A percentile compares a stretch with the other conserved stretches of the same genome.
phyloP scores from a whole-genome alignment of 1,140 invertebrate genomes.

The Episyrphus balteatus region DNA sequence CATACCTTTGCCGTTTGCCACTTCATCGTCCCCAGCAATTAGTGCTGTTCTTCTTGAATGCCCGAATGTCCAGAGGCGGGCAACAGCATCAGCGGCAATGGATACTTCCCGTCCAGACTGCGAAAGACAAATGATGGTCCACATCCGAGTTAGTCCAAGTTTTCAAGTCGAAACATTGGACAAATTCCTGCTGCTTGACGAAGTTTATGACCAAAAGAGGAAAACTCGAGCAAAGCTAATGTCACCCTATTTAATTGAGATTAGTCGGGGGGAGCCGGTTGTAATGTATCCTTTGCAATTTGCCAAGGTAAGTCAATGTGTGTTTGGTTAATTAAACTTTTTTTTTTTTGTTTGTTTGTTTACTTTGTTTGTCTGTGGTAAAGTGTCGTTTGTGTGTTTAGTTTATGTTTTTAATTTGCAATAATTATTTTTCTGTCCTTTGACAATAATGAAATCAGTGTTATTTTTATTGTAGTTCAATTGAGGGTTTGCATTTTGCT shows the following conservation, averaged over 20 bases:
- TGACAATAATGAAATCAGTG: no score
- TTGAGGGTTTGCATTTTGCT: no score
- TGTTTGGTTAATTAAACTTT: background rate
- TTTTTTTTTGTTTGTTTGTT: background rate
- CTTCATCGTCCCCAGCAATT: slow-evolving; percentile 1
- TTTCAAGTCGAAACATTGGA: slow-evolving; percentile 4
- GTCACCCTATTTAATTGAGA: slow-evolving; percentile 7
- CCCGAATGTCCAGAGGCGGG: background rate
- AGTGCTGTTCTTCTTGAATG: slow-evolving; percentile 5
- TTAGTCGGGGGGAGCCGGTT: slow-evolving; percentile 5
- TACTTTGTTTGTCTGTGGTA: no score
- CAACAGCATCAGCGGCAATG: no score
- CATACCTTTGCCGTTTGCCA: background rate
- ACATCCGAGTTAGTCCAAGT: slow-evolving; percentile 5
- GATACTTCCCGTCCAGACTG: background rate
- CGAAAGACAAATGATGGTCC: slow-evolving; percentile 4
- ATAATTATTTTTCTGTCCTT: no score
- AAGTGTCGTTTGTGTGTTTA: no score
- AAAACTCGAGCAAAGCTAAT: slow-evolving; percentile 3
- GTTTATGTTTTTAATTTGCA: no score
- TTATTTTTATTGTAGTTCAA: no score
- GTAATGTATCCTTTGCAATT: slow-evolving; percentile 9
- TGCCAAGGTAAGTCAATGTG: slow-evolving; percentile 3
- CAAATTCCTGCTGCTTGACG: slow-evolving; percentile 5
- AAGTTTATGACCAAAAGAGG: slow-evolving; percentile 2